Evolutionary conservation across 2,797 vertebrate species (phyloP), one percentile per base, ranked within the genome.

Genomic region (Adelosebastes latens): DNA sequence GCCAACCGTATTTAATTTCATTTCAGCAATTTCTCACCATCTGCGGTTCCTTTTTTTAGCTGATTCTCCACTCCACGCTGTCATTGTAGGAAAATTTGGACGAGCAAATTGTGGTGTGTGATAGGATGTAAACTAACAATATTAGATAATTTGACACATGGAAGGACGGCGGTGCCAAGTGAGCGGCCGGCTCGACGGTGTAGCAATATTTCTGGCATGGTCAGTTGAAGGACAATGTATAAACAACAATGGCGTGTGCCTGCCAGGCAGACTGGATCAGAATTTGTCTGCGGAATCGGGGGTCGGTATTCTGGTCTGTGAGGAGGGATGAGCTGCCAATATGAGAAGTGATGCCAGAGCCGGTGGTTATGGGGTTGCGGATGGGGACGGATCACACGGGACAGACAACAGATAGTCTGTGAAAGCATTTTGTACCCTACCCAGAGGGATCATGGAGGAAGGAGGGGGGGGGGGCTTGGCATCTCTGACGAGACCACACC

Each of bases 141-240:
- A 80, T 81, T 74, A 72, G 75, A 81, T 80, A 0, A 78, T 87
- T 71, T 70, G 71, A 78, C 79, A 90, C 82, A 83, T 83, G 81
- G 72, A 81, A 58, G 74, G 72, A 76, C 52, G 36, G 24, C 24
- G 46, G 52, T 63, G 72, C 80, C 85, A 86, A 82, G 39, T 61
- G 46, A 80, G 77, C 6, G 11, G 74, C 79, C 49, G 9, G 56
- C 46, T 39, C 2, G 52, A 65, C 46, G 58, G 20, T 69, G 32
- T 59, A 71, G 78, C 68, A 72, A 72, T 81, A 86, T 87, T 81
- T 89, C 72, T 68, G 66, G 39, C 80, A 71, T 74, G 84, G 88
- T 90, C 88, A 90, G 78, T 69, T 85, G 84, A 92, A 92, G 88
- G 84, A 88, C 88, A 83, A 27, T 70, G 78, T 88, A 78, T 86